Evolutionary conservation across 2,888 invertebrate genomes (phyloP), one percentile per base, ranked within the genome.

Genomic region (Erpobdella octoculata): DNA sequence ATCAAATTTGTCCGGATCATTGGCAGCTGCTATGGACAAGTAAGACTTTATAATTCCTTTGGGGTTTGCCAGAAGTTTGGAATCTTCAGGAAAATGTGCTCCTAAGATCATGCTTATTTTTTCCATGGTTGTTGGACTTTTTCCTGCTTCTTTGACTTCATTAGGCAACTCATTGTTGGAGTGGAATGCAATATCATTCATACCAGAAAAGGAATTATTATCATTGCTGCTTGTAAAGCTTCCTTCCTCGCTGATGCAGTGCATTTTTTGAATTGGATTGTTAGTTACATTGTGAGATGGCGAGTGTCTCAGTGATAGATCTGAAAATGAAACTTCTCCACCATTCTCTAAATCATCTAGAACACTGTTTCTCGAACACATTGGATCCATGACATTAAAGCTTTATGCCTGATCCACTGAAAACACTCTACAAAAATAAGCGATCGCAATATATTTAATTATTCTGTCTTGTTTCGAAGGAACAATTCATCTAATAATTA

Each of bases 1-100:
- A 28, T 73, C 72, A 71, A 74, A 74, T 61, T 71, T 71, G 41
- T 74, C 73, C 9, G 70, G 67, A 31, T 73, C 71, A 66, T 48
- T 64, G 6, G 71, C 73, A 9, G 73, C 70, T 28, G 71, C 73
- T 28, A 70, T 31, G 15, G 70, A 69, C 15, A 72, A 48, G 38
- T 70, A 72, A 12, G 70, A 72, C 31, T 72, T 72, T 33, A 72
- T 72, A 33, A 72, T 71, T 59, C 71, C 71, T 53, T 71, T 71
- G 12, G 71, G 71, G 35, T 71, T 71, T 37, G 71, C 71, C n/a
- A 71, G 59, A 21, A 71, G 71, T 31, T 71, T 71, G 18, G 71
- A 71, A 37, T 71, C 71, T 15, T 71, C 71, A 9, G 71, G 71
- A 33, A 71, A 71, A 53, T 66, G 65, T 35, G 66, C 59, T 37